Base-by-base conservation (phyloP, 2,113 vertebrate species). In the Cyprinodon brontotheroides region DNA sequence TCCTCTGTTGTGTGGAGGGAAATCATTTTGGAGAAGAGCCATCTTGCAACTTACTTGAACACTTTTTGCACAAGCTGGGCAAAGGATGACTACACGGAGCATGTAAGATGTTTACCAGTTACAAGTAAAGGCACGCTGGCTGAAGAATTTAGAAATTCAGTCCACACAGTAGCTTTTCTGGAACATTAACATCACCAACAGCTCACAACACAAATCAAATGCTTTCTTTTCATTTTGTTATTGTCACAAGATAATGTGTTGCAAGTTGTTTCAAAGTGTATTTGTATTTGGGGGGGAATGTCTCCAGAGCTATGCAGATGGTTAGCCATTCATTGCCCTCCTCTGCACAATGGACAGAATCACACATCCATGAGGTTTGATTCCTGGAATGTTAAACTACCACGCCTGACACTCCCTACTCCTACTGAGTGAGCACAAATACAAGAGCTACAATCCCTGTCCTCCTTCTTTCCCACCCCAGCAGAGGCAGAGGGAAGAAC, bases 311-410 rank as follows among this genome's bases (percentile, higher is more conserved):
- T 90, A 93, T 91, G 89, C 86, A 63, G 89, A 81, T 87, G 85
- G 86, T 90, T 80, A 85, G 85, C 81, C 84, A 87, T 92, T 87
- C 86, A 87, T 78, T 79, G 86, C 81, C 85, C 82, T 90, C 85
- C 84, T 89, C 85, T 85, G 82, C 89, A 86, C 75, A 80, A 86
- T 61, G 73, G 83, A 86, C 89, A 86, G 83, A 91, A 89, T 88
- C 92, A 70, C 88, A 91, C 86, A 85, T 82, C 84, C 87, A 74
- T 85, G 90, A 93, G 87, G 89, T 86, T 85, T 79, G 71, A 93
- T 93, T 93, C 90, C 90, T 91, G 92, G 91, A 93, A 94, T 94
- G 90, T 89, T 89, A 77, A 84, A 89, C 84, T 89, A 80, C 92
- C 88, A 84, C 91, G 66, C 91, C 91, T 84, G 83, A 84, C 90